Base-by-base conservation (phyloP, 1,140 invertebrate species). In the Helicoverpa zea region DNA sequence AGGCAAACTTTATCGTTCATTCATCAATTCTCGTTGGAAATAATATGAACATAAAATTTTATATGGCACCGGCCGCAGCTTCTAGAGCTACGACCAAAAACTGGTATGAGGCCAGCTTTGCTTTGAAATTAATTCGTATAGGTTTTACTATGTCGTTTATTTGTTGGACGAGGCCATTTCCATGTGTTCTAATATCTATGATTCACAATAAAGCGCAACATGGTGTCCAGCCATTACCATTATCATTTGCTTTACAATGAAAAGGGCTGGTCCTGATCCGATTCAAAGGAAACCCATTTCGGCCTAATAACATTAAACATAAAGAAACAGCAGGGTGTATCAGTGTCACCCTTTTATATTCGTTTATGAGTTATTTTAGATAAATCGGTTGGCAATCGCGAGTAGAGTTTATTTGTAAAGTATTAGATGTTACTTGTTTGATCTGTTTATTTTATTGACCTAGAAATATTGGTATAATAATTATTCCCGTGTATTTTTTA, bases 261-360 rank as follows among this genome's bases (percentile, higher is more conserved):
- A 91, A 90, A 87, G 79, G 81, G 81, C 75, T 89, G 83, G 85
- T 84, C 86, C 84, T 86, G 84, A 87, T 88, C 81, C 86, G 84
- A 91, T 91, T 87, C 88, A 91, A 86, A 83, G 81, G 83, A 83
- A 86, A 81, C 86, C 88, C 88, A 92, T 92, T 92, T 87, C 81
- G 88, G 82, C 81, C 90, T 88, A 91, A 92, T 93, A 91, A 89
- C 87, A 88, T 89, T 87, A 92, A 89, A 90, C 87, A 92, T 92
- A 94, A 94, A 94, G 91, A 89, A 92, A 88, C 92, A 91, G 89
- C 89, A 82, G 92, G 92, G 91, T 86, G 92, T 90, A 91, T 89
- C 87, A 87, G 80, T 92, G 89, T 91, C 91, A 92, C 91, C 91
- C 92, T 88, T 91, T 92, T 89, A 90, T 92, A 82, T 79, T 74